A percentile compares a stretch with the other conserved stretches of the same genome.
phyloP scores from a whole-genome alignment of 1,140 invertebrate genomes.

The Reticulitermes speratus region DNA sequence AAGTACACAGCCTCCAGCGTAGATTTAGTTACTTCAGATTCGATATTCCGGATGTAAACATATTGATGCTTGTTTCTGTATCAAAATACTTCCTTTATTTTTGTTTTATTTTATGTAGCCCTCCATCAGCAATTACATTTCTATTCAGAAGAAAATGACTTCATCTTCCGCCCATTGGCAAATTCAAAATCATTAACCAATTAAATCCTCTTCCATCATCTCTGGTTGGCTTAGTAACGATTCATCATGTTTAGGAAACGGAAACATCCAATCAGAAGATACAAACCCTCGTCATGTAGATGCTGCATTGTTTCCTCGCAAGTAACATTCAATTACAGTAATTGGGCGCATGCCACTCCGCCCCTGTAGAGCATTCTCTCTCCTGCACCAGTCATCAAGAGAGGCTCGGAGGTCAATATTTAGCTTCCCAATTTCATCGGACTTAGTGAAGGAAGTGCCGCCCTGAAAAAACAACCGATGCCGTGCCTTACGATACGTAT shows the following conservation, averaged over 20 bases:
- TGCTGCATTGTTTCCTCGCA: conserved; percentile 18
- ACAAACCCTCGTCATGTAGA: not conserved
- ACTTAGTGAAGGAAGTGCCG: conserved; percentile 4
- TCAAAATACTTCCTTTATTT: no score
- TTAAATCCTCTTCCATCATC: conserved; percentile 22
- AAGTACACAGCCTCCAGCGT: no score
- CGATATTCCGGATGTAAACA: no score
- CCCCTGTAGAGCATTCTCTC: not conserved
- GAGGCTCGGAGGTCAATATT: conserved; percentile 21
- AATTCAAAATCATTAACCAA: conserved; percentile 25
- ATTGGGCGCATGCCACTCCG: conserved; percentile 10
- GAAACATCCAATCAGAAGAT: conserved; percentile 25
- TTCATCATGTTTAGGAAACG: not conserved
- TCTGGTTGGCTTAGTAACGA: not conserved
- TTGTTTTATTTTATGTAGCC: no score
- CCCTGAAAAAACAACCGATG: not conserved
- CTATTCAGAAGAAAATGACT: not conserved
- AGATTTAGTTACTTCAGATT: no score
- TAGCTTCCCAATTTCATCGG: conserved; percentile 16
- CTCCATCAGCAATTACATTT: not conserved
- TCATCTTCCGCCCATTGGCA: not conserved
- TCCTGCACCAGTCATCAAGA: not conserved
- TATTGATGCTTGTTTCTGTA: no score
- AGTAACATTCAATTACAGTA: conserved; percentile 28
- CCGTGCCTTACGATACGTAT: no score